phyloP scores from a whole-genome alignment of 1,140 invertebrate species.

The Zaprionus gabonicus region DNA sequence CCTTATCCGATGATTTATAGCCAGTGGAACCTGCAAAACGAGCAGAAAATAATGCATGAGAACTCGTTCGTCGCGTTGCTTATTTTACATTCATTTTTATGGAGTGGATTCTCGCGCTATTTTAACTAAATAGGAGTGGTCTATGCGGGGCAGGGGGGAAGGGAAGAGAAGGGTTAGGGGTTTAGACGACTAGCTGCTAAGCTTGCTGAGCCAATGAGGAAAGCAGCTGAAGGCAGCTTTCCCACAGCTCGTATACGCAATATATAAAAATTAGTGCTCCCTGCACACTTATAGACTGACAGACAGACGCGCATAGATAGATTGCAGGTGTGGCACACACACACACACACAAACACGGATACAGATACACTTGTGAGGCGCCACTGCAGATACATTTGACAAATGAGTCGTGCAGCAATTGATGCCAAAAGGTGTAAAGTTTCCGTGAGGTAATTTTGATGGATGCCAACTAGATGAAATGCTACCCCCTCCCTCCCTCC shows the following conservation, averaged over 20 bases:
- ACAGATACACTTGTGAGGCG: slow-evolving; percentile 23
- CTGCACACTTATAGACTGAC: background rate
- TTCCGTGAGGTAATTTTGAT: slow-evolving; percentile 59
- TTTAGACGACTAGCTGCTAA: too few relatives aligned
- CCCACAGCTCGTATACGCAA: background rate
- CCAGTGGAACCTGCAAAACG: slow-evolving; percentile 78
- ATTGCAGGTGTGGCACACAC: slow-evolving; percentile 24
- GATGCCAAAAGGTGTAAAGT: slow-evolving; percentile 48
- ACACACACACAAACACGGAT: slow-evolving; percentile 6
- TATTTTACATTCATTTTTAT: slow-evolving; percentile 12
- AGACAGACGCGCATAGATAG: slow-evolving; percentile 14
- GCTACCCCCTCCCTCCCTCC: background rate
- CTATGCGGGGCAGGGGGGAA: background rate
- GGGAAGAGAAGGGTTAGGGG: too few relatives aligned
- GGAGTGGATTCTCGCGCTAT: slow-evolving; percentile 7
- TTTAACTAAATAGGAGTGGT: slow-evolving; percentile 8
- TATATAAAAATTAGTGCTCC: slow-evolving; percentile 14
- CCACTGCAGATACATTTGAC: slow-evolving; percentile 42
- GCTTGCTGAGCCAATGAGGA: background rate
- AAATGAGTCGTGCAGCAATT: slow-evolving; percentile 55
- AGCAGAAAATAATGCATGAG: slow-evolving; percentile 49
- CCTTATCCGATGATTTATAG: slow-evolving; percentile 85
- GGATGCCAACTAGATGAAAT: slow-evolving; percentile 56
- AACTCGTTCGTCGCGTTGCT: slow-evolving; percentile 11
- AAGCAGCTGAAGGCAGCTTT: background rate